These are phyloP conservation scores for Lophius americanus DNA, from an alignment of 2,797 vertebrate species.

Conservation along the genomic window DNA sequence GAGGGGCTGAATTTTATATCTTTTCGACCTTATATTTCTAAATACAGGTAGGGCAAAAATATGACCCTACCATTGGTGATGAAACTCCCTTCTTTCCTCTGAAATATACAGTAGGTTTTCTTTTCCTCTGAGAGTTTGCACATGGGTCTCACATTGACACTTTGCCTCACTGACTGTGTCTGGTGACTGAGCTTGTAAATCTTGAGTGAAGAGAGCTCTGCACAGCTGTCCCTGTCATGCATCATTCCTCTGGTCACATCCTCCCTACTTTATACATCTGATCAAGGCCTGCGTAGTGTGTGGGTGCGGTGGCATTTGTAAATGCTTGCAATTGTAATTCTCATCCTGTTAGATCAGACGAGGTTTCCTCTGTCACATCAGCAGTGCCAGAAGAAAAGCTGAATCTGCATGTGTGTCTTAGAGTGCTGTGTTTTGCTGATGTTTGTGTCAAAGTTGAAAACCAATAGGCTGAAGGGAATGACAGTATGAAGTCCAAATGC, in stretches of 20 bases:
- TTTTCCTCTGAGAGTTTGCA: slow-evolving; percentile 24
- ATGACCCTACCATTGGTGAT: background rate
- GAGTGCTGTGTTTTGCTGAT: slow-evolving; percentile 21
- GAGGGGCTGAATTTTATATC: background rate
- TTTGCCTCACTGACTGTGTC: slow-evolving; percentile 40
- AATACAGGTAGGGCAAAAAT: background rate
- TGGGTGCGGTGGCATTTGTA: slow-evolving; percentile 37
- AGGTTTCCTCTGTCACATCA: slow-evolving; percentile 61
- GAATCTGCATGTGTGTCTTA: slow-evolving; percentile 43
- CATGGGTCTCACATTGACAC: slow-evolving; percentile 51
- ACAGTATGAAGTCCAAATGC: slow-evolving; percentile 35
- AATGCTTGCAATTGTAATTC: slow-evolving; percentile 57
- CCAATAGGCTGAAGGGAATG: slow-evolving; percentile 43
- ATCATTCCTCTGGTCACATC: slow-evolving; percentile 74
- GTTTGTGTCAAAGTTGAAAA: slow-evolving; percentile 31
- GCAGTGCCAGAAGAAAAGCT: slow-evolving; percentile 54
- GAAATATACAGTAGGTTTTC: slow-evolving; percentile 30
- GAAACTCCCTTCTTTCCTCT: slow-evolving; percentile 26
- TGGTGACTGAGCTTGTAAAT: slow-evolving; percentile 64
- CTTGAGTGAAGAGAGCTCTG: slow-evolving; percentile 70
- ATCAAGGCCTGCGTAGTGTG: slow-evolving; percentile 46
- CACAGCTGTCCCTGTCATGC: slow-evolving; percentile 76
- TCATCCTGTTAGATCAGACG: slow-evolving; percentile 51
- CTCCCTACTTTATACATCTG: slow-evolving; percentile 70
- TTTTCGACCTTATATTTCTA: slow-evolving; percentile 1